Base-by-base conservation (phyloP, 2,888 invertebrate genomes). In the Lepidocyrtoides sp. region DNA sequence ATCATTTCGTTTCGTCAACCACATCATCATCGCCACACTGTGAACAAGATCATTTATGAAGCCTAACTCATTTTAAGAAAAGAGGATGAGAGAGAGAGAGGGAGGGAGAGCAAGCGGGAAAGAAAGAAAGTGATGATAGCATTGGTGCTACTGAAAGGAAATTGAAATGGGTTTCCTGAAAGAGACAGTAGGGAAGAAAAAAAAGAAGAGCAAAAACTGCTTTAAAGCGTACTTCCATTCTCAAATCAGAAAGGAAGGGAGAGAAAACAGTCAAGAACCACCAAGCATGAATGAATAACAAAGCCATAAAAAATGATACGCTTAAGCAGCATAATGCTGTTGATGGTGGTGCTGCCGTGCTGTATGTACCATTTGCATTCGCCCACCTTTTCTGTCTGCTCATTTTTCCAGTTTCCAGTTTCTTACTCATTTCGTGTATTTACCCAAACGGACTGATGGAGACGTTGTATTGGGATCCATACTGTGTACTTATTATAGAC, bases 81-180 rank as follows among this genome's bases (percentile, higher is more conserved):
- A 57, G 57, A 57, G 57, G 57, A 57, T 12, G 36, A 32, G 48
- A n/a, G n/a, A 32, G 20, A 2, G 41, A 32, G 36, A 32, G 48
- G 5, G n/a, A 32, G 20, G 14, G 41, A 32, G 51, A 77, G 36
- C 36, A 36, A 36, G 36, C 36, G 77, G 29, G 32, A 75, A 75
- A 48, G 51, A 77, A 77, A 54, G 79, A 54, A 79, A 79, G 79
- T 79, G 57, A 57, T 79, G 79, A 79, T 79, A 79, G 14, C 17
- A 32, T 12, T 36, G 57, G 54, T 81, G 69, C 88, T 66, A 29
- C 66, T 79, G 63, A 82, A 82, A 88, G 88, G 88, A 88, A 88
- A 88, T 88, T 88, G 88, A 88, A 88, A 81, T 88, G 51, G 88
- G 81, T 81, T 88, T 88, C 88, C 88, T 79, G 51, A 77, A 41